Base-by-base conservation (phyloP, 1,140 invertebrate species). In the Cydia splendana region DNA sequence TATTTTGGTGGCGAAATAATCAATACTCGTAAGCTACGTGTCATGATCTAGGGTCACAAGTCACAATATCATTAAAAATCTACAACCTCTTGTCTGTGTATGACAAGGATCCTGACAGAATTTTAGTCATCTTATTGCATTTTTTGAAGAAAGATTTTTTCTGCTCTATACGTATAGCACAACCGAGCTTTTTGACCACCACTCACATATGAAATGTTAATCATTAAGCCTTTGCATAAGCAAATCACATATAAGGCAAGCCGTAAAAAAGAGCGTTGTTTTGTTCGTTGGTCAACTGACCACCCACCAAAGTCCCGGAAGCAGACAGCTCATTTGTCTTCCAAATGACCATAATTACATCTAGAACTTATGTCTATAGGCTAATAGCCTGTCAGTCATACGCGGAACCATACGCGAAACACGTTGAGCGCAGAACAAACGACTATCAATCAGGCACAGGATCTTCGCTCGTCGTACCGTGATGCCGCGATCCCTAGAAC, bases 401-500 rank as follows among this genome's bases (percentile, higher is more conserved):
- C 67, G 34, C 67, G 67, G 65, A 71, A 45, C n/a, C 67, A 38
- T 42, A 38, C 30, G 67, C 67, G 24, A 71, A 67, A 30, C 57
- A 62, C 57, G 57, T 62, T 62, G 18, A 62, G 57, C 57, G 2
- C 65, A 67, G 45, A 75, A 75, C 53, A 75, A 75, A 57, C 74
- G 30, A 75, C 69, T 28, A 86, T 90, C 85, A 87, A 90, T 90
- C 86, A 87, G 65, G 78, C 77, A 84, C 89, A 93, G 91, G 91
- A 91, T 88, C 88, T 92, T 38, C 88, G 89, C 89, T 90, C 87
- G 79, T 85, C 81, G 77, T 87, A 93, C 81, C 90, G 89, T 93
- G 87, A 85, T 89, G 82, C 89, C 90, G 89, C 82, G 76, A 76
- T 88, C 79, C 84, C 85, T 88, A 90, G 86, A 88, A 85, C 77